A percentile compares a stretch with the other conserved stretches of the same genome.
Evolutionary conservation across 2,888 invertebrate genomes (phyloP).

Genomic region (Drosophila mimica): DNA sequence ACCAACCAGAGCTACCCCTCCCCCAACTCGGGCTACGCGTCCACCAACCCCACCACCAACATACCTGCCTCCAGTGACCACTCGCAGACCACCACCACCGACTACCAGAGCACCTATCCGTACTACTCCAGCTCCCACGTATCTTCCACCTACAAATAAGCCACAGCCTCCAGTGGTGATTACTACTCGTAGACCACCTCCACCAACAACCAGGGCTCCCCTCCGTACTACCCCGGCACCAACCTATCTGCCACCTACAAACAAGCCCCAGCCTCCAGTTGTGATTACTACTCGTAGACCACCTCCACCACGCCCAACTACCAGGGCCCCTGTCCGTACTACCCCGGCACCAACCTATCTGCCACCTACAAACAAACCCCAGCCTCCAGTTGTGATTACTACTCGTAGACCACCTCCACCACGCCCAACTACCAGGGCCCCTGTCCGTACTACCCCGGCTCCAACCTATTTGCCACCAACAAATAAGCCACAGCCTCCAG

Average conservation of each 20-base stretch:
- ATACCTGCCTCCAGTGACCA: constrained; percentile 45
- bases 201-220: constrained; percentile 14
- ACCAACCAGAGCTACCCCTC: constrained; percentile 60
- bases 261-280: constrained; percentile 21
- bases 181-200: constrained; percentile 1
- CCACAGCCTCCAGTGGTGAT: constrained; percentile 47
- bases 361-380: constrained; percentile 58
- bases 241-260: constrained; percentile 53
- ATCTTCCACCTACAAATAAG: constrained; percentile 60
- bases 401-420: constrained; percentile 39
- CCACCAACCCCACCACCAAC: constrained; percentile 68
- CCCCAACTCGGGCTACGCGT: constrained; percentile 46
- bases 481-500: constrained; percentile 35
- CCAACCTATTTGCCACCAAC: constrained; percentile 48
- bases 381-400: constrained; percentile 52
- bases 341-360: constrained; percentile 46
- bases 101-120: constrained; percentile 21
- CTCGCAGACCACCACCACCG: constrained; percentile 47
- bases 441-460: constrained; percentile 31
- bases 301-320: constrained; percentile 45
- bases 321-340: constrained; percentile 23
- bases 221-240: constrained; percentile 32
- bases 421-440: constrained; percentile 40
- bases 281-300: constrained; percentile 29
- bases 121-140: constrained; percentile 48